phyloP scores from a whole-genome alignment of 1,140 invertebrate genomes.

The Apis cerana region DNA sequence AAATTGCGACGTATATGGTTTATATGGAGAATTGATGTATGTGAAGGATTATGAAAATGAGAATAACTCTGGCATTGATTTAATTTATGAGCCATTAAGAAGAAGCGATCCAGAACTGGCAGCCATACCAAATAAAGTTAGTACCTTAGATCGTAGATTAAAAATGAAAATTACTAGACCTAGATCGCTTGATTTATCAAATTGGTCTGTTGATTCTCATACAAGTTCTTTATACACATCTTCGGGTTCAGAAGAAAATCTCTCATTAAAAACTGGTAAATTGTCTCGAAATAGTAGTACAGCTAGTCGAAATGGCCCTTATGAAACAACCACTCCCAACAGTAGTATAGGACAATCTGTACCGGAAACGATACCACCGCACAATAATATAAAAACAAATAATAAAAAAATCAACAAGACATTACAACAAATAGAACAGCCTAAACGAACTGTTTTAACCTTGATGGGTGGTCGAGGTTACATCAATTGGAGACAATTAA shows the following conservation, averaged over 20 bases:
- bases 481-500: slow-evolving; percentile 88
- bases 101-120: slow-evolving; percentile 91
- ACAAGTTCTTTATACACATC: slow-evolving; percentile 91
- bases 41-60: slow-evolving; percentile 93
- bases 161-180: slow-evolving; percentile 91
- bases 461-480: slow-evolving; percentile 94
- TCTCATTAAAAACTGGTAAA: slow-evolving; percentile 84
- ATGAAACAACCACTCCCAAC: slow-evolving; percentile 70
- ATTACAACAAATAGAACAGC: slow-evolving; percentile 80
- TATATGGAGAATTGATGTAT: slow-evolving; percentile 95
- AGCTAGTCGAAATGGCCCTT: slow-evolving; percentile 84
- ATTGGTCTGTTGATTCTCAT: slow-evolving; percentile 93
- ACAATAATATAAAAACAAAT: slow-evolving; percentile 65
- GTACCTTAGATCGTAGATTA: slow-evolving; percentile 89
- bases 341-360: slow-evolving; percentile 57
- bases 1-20: slow-evolving; percentile 92
- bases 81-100: slow-evolving; percentile 88
- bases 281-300: slow-evolving; percentile 88
- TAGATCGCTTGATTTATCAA: slow-evolving; percentile 90
- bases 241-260: slow-evolving; percentile 90
- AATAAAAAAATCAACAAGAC: slow-evolving; percentile 71
- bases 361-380: slow-evolving; percentile 41
- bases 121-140: slow-evolving; percentile 90
- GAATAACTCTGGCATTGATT: slow-evolving; percentile 85
- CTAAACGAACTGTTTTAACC: slow-evolving; percentile 90